A percentile compares a stretch with the other conserved stretches of the same genome.
These are phyloP conservation scores for Drosophila insularis DNA, from an alignment of 1,140 invertebrate species.

Conservation along the genomic window DNA sequence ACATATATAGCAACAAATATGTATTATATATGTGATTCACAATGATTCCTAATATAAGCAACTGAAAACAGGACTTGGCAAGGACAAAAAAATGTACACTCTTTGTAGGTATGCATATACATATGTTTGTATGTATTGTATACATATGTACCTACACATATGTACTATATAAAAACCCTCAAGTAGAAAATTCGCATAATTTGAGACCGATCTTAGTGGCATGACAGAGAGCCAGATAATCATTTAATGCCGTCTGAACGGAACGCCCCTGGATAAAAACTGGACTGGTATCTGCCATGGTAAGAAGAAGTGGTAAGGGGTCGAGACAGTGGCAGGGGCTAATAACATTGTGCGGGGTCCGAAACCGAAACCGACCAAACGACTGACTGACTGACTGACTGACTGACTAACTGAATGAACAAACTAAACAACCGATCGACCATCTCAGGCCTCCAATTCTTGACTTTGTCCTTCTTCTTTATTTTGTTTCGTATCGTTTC, in stretches of 20 bases:
- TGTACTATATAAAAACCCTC: slow-evolving; percentile 37
- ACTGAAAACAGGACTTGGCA: too few relatives aligned
- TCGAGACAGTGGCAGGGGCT: slow-evolving; percentile 9
- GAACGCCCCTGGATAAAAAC: slow-evolving; percentile 47
- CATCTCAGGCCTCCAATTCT: slow-evolving; percentile 13
- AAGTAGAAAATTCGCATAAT: slow-evolving; percentile 55
- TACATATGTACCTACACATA: slow-evolving; percentile 32
- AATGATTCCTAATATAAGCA: too few relatives aligned
- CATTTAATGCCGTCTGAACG: slow-evolving; percentile 54
- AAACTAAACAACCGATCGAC: not conserved
- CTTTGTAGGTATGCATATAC: too few relatives aligned
- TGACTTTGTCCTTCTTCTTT: not conserved
- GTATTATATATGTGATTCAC: too few relatives aligned
- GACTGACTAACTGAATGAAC: not conserved
- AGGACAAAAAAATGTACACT: too few relatives aligned
- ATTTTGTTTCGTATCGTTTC: not conserved
- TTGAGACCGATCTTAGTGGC: slow-evolving; percentile 53
- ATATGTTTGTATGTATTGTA: too few relatives aligned
- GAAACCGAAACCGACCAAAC: slow-evolving; percentile 1
- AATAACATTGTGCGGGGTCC: slow-evolving; percentile 43
- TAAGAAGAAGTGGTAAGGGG: too few relatives aligned
- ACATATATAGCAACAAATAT: too few relatives aligned
- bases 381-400: not conserved
- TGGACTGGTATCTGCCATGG: slow-evolving; percentile 17
- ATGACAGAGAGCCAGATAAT: slow-evolving; percentile 58